Evolutionary conservation across 2,888 invertebrate species (phyloP), one percentile per base, ranked within the genome.

Genomic region (Augiades crinisus): DNA sequence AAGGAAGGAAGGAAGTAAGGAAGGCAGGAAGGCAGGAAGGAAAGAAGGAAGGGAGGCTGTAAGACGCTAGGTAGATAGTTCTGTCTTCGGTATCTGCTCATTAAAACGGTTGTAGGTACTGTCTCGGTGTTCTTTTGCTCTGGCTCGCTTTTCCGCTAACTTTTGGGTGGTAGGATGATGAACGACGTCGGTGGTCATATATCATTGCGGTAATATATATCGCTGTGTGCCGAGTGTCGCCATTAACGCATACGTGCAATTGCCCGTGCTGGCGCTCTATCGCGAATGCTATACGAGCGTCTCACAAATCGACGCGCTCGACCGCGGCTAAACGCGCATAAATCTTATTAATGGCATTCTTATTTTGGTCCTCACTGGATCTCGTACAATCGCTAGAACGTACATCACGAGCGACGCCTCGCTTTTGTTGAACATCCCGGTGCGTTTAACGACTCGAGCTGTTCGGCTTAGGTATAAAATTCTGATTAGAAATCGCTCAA

Each of bases 81-180:
- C 85, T 87, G 86, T 88, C 86, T 86, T 81, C 86, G 72, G 83
- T 80, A 75, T 78, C 75, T 79, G 83, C 88, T 88, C 87, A 87
- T 88, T 88, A 88, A 84, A 86, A 73, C 77, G 69, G 67, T 65
- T 76, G 73, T 76, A 71, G 70, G 70, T 68, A 24, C n/a, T 30
- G 65, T 70, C 63, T 68, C 64, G 61, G 56, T 61, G 72, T 84
- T 75, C 67, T 85, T 88, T 87, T 86, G 77, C 75, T 79, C 72
- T 65, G 63, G 58, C 60, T 68, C 69, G 75, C 70, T 87, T 81
- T 87, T 82, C 87, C 77, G 75, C 85, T 87, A 84, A 88, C 85
- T 87, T 88, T 88, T 83, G 88, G 88, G 88, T 87, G 87, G 88
- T 88, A 83, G 86, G 70, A 85, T 87, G 87, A 88, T 87, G 84